phyloP scores from a whole-genome alignment of 2,888 invertebrate species.

The Dasysyrphus albostriatus region DNA sequence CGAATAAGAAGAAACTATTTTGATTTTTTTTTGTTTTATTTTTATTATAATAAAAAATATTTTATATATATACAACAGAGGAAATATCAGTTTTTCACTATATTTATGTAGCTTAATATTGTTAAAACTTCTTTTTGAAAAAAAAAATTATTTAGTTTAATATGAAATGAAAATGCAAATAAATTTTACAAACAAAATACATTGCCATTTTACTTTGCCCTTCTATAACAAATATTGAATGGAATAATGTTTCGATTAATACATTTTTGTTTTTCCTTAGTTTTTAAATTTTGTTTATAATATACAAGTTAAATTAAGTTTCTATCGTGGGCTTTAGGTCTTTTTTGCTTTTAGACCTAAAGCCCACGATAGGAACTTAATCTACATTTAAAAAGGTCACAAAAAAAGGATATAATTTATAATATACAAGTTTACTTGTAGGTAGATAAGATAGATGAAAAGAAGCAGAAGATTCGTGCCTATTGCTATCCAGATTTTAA shows the following conservation, averaged over 20 bases:
- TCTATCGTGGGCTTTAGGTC: no score
- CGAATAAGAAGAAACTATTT: neutral
- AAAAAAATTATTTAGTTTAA: neutral
- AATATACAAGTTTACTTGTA: neutral
- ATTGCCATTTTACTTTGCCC: slow-evolving; percentile 17
- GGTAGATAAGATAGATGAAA: slow-evolving; percentile 44
- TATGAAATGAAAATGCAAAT: neutral
- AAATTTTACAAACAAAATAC: slow-evolving; percentile 39
- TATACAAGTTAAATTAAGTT: no score
- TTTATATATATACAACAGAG: slow-evolving; percentile 69
- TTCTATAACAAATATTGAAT: neutral
- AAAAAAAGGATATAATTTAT: no score
- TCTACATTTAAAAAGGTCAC: no score
- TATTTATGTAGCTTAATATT: slow-evolving; percentile 35
- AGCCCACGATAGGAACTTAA: no score
- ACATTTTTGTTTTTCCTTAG: neutral
- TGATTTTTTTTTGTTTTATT: slow-evolving; percentile 27
- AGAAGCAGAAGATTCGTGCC: neutral
- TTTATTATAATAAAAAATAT: slow-evolving; percentile 74
- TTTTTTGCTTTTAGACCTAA: no score
- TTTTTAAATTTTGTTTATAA: neutral
- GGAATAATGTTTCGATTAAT: neutral
- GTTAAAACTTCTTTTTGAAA: neutral
- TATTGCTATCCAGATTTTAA: neutral
- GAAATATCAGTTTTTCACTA: slow-evolving; percentile 56